Percentiles rank a stretch among this genome's conserved stretches.
Evolutionary conservation across 2,113 vertebrate genomes (phyloP).

Genomic region (Bettongia penicillata): DNA sequence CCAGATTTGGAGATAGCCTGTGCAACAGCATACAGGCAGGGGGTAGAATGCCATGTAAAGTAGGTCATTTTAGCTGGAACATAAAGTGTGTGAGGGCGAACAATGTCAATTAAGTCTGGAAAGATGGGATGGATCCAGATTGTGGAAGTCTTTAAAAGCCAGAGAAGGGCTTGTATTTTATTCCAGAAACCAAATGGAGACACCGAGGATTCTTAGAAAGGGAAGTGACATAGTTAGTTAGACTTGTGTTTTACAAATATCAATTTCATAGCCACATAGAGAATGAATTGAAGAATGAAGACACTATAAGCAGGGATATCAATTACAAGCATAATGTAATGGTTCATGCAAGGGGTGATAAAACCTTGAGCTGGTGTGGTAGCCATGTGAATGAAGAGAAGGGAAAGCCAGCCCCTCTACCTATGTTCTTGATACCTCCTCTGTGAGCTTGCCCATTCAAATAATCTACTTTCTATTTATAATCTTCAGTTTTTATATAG

Average conservation of each 20-base stretch:
- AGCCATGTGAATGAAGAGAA: background rate
- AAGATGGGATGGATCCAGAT: background rate
- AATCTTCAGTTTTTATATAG: slow-evolving; percentile 27
- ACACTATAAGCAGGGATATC: background rate
- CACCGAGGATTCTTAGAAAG: background rate
- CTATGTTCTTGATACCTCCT: background rate
- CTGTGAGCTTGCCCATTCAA: slow-evolving; percentile 10
- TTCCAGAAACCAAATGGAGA: background rate
- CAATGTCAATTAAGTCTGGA: background rate
- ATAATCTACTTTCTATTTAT: slow-evolving; percentile 47
- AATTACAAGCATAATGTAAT: background rate
- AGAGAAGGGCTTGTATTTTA: background rate
- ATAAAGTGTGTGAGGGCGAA: background rate
- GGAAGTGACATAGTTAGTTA: background rate
- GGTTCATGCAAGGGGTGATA: background rate
- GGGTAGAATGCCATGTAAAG: background rate
- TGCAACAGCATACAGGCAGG: background rate
- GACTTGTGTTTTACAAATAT: background rate
- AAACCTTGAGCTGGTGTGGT: background rate
- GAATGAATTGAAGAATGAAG: background rate
- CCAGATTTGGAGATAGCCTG: background rate
- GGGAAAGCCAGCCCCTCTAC: background rate
- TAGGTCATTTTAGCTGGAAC: background rate
- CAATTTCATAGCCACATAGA: background rate
- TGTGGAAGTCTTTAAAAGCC: background rate